These are phyloP conservation scores for Potorous gilbertii DNA, from an alignment of 2,797 vertebrate species.

Conservation along the genomic window DNA sequence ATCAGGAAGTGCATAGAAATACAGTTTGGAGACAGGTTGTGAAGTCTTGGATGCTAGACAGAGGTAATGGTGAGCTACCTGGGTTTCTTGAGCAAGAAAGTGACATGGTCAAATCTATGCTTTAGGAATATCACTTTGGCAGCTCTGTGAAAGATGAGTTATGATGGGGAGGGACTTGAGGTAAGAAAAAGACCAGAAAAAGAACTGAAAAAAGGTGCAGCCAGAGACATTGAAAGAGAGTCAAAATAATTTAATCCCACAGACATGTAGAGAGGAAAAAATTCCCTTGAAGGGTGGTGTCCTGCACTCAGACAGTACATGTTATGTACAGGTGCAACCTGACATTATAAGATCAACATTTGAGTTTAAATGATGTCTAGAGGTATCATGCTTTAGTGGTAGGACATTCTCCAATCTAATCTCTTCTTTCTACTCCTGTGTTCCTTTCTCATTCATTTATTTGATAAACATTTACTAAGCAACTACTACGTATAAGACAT, in stretches of 20 bases:
- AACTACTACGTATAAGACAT: not conserved
- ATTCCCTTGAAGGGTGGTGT: not conserved
- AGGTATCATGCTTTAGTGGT: not conserved
- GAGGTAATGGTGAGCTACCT: not conserved
- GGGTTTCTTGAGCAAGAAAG: not conserved
- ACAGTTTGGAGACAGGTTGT: not conserved
- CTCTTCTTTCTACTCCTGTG: not conserved
- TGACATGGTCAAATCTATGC: not conserved
- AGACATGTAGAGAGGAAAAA: not conserved
- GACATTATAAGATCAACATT: not conserved
- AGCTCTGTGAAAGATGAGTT: not conserved
- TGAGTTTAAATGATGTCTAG: not conserved
- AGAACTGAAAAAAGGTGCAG: not conserved
- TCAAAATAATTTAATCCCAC: not conserved
- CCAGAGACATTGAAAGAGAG: not conserved
- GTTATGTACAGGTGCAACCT: not conserved
- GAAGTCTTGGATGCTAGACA: not conserved
- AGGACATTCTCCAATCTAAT: not conserved
- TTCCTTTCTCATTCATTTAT: not conserved
- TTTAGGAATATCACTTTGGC: not conserved
- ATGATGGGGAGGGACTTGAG: not conserved
- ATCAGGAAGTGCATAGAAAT: not conserved
- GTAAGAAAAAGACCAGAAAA: not conserved
- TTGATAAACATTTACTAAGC: not conserved
- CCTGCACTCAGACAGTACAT: not conserved